Conservation (phyloP, 2,113 vertebrate genomes). For the Aphelocoma coerulescens region DNA sequence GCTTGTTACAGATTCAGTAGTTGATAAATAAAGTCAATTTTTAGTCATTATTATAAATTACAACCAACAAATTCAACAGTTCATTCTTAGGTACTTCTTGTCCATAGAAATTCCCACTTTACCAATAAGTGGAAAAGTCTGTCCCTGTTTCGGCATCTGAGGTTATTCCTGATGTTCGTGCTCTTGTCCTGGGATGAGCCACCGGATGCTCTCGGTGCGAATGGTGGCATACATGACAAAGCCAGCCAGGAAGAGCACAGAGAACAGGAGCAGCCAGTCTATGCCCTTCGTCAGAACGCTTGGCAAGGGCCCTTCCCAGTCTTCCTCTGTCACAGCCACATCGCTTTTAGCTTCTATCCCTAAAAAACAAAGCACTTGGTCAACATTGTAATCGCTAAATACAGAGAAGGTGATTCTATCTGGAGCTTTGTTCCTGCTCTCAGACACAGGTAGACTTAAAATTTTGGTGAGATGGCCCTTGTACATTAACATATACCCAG, state of each 20-base stretch:
- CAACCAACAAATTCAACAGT: neutral
- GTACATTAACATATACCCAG: fast-evolving
- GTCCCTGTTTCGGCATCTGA: neutral
- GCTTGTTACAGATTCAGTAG: neutral
- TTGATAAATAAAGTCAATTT: slow-evolving; percentile 33
- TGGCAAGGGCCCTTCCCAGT: slow-evolving; percentile 84
- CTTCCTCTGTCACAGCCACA: slow-evolving; percentile 77
- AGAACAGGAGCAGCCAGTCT: slow-evolving; percentile 96
- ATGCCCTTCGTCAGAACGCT: slow-evolving; percentile 82
- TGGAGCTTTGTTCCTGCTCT: neutral
- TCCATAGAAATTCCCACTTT: neutral
- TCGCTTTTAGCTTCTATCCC: slow-evolving; percentile 85
- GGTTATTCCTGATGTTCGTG: slow-evolving; percentile 91
- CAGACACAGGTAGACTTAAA: neutral
- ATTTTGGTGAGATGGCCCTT: neutral
- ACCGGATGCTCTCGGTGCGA: slow-evolving; percentile 90
- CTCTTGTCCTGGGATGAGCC: slow-evolving; percentile 94
- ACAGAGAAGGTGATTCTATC: neutral
- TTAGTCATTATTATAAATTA: neutral
- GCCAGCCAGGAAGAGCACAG: slow-evolving; percentile 85
- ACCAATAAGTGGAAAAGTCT: neutral
- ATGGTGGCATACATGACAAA: slow-evolving; percentile 88
- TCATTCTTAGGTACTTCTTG: neutral
- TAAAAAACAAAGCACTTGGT: slow-evolving; percentile 50
- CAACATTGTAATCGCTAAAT: neutral